A percentile compares a stretch with the other conserved stretches of the same genome.
phyloP scores from a whole-genome alignment of 2,797 vertebrate genomes.

The Mormyrops attenuatus region DNA sequence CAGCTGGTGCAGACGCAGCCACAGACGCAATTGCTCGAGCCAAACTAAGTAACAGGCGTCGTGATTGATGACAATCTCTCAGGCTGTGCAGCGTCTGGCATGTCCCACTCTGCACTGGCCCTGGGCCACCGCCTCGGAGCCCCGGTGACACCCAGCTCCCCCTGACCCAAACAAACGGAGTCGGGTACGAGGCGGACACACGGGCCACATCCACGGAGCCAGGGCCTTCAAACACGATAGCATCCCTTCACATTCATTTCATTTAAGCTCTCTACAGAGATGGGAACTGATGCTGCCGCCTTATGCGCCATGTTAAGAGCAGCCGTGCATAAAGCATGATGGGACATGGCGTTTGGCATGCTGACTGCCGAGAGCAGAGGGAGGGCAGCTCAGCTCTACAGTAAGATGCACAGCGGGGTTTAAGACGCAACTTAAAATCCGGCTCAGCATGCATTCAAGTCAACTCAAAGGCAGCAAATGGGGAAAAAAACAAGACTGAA shows the following conservation, averaged over 20 bases:
- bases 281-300: too few relatives aligned
- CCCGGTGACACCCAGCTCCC: neutral
- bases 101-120: slow-evolving; percentile 25
- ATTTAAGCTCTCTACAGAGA: neutral
- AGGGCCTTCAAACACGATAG: neutral
- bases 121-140: neutral
- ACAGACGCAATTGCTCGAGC: slow-evolving; percentile 35
- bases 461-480: neutral
- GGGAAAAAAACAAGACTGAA: neutral
- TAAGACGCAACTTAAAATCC: neutral
- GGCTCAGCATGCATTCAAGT: neutral
- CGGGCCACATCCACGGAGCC: neutral
- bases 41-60: slow-evolving; percentile 52
- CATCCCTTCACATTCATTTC: neutral
- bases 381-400: neutral
- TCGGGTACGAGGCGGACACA: neutral
- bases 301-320: neutral
- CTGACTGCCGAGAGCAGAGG: neutral
- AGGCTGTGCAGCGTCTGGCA: neutral
- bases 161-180: slow-evolving; percentile 7
- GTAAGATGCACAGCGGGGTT: neutral
- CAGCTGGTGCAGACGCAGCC: neutral
- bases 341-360: neutral
- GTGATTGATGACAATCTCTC: slow-evolving; percentile 27
- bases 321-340: neutral